Conservation (phyloP, 2,888 invertebrate species). For the Vesta saturnalis region DNA sequence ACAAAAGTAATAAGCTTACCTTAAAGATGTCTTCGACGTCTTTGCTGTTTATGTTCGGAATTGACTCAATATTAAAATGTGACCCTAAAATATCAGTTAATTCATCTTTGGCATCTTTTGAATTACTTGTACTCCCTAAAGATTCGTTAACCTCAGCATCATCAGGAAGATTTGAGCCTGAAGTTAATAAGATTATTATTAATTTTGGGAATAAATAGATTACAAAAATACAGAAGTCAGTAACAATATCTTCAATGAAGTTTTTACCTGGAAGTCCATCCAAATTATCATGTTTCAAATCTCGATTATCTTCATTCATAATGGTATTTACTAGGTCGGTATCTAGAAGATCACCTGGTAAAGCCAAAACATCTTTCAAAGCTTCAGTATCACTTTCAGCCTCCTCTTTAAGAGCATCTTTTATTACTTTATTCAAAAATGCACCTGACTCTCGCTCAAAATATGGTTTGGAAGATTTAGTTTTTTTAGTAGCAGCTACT, state of each 20-base stretch:
- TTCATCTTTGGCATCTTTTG: constrained; percentile 75
- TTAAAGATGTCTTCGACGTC: constrained; percentile 94
- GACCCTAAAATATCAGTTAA: constrained; percentile 73
- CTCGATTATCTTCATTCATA: constrained; percentile 71
- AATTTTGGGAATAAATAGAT: too few species aligned
- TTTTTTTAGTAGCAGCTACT: constrained; percentile 74
- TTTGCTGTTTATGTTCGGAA: constrained; percentile 89
- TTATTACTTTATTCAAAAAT: constrained; percentile 15
- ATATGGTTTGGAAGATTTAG: constrained; percentile 62
- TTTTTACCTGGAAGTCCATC: constrained; percentile 62
- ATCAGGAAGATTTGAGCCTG: constrained; percentile 59
- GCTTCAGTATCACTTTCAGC: constrained; percentile 70
- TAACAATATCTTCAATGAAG: not conserved
- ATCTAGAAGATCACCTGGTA: constrained; percentile 72
- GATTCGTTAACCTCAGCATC: constrained; percentile 59
- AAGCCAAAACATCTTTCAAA: constrained; percentile 72
- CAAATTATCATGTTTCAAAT: constrained; percentile 66
- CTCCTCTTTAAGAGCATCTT: constrained; percentile 51
- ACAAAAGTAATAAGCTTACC: constrained; percentile 45
- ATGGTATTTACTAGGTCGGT: constrained; percentile 74
- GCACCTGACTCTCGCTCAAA: constrained; percentile 28
- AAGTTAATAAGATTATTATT: constrained; percentile 34
- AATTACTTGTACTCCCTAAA: constrained; percentile 58
- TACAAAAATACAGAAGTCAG: not conserved
- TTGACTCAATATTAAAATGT: constrained; percentile 80